Conservation (phyloP, 37 sponge, comb jelly and placozoan genomes). For the Crambe crambe region DNA sequence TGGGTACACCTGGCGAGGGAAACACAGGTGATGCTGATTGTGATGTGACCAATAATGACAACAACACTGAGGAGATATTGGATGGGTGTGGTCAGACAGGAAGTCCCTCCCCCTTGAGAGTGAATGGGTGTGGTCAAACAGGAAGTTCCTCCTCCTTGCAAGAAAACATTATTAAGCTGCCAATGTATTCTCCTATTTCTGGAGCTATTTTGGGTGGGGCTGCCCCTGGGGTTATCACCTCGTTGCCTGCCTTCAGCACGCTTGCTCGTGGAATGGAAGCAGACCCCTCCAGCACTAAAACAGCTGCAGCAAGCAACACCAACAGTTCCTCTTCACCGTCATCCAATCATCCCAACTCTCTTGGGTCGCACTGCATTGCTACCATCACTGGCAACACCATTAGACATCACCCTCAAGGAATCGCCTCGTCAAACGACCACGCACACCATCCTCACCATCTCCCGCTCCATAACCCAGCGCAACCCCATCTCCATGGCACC, state of each 20-base stretch:
- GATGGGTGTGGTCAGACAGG: background rate
- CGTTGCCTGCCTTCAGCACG: slow-evolving; percentile 24
- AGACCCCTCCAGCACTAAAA: background rate
- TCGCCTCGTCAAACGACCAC: background rate
- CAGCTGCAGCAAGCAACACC: background rate
- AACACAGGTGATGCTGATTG: background rate
- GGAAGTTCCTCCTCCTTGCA: background rate
- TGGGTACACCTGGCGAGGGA: background rate
- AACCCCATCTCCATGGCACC: background rate
- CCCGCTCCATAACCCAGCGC: background rate
- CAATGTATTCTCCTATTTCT: slow-evolving; percentile 19
- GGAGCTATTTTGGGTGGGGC: background rate
- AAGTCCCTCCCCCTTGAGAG: background rate
- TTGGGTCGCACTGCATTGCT: background rate
- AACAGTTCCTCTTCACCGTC: background rate
- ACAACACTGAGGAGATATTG: background rate
- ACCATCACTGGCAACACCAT: background rate
- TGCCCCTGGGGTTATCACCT: slow-evolving; percentile 12
- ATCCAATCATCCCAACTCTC: slow-evolving; percentile 1
- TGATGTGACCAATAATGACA: background rate
- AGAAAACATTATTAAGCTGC: background rate
- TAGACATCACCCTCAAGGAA: background rate
- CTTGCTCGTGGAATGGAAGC: background rate
- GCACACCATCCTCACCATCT: background rate
- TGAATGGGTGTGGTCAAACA: background rate